phyloP scores from a whole-genome alignment of 2,888 invertebrate genomes.

The Neria commutata region DNA sequence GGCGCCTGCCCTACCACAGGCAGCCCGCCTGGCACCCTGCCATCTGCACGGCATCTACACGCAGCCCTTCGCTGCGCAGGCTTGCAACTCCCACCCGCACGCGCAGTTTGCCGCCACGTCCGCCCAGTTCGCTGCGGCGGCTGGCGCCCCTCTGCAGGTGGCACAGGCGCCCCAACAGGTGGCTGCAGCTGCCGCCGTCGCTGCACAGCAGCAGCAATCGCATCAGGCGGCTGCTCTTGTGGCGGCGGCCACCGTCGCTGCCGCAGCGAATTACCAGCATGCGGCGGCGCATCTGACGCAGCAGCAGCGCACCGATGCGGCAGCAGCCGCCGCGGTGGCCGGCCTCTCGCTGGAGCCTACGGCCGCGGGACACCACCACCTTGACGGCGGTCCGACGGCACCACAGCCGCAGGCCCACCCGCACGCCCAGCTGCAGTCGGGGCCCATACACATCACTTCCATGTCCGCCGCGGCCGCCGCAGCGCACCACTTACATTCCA shows the following conservation, averaged over 20 bases:
- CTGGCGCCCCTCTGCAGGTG: slow-evolving; percentile 52
- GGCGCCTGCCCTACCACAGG: slow-evolving; percentile 54
- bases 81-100: slow-evolving; percentile 45
- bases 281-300: slow-evolving; percentile 44
- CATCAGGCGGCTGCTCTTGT: slow-evolving; percentile 47
- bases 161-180: slow-evolving; percentile 42
- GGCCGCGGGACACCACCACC: slow-evolving; percentile 34
- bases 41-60: slow-evolving; percentile 62
- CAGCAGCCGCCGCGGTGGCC: slow-evolving; percentile 50
- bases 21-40: slow-evolving; percentile 60
- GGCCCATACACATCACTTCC: slow-evolving; percentile 62
- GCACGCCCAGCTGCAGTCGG: slow-evolving; percentile 52
- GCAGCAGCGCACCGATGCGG: slow-evolving; percentile 53
- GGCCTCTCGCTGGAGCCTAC: slow-evolving; percentile 47
- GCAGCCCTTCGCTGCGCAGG: slow-evolving; percentile 58
- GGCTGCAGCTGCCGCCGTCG: slow-evolving; percentile 43
- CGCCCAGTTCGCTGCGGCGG: slow-evolving; percentile 37
- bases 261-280: slow-evolving; percentile 55
- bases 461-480: slow-evolving; percentile 59
- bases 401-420: slow-evolving; percentile 46
- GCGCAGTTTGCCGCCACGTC: slow-evolving; percentile 9
- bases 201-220: slow-evolving; percentile 45
- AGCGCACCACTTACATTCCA: slow-evolving; percentile 55
- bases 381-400: slow-evolving; percentile 44
- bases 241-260: slow-evolving; percentile 47